Evolutionary conservation across 92 coral and sea anemone genomes (phyloP), one percentile per base, ranked within the genome.

Genomic region (Phenganax subtilis): DNA sequence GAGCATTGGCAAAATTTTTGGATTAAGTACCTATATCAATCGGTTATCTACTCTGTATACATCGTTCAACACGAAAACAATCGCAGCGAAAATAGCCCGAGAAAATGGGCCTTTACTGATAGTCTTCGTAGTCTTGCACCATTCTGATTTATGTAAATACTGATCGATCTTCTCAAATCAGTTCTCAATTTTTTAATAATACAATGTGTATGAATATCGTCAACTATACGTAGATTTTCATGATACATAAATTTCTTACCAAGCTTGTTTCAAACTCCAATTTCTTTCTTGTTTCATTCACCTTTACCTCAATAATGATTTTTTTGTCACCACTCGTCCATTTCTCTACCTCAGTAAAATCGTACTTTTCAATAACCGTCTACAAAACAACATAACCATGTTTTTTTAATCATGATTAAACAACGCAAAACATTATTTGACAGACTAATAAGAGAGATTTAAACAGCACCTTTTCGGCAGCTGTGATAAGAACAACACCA

Each of bases 261-360:
- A 79, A 64, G 44, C 60, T 30, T 79, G 83, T 79, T 55, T 79
- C 57, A 65, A 79, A 77, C 62, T 58, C 82, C 47, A 77, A 60
- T 16, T 62, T 44, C 53, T 79, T 79, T 12, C 51, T 51, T 7
- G 27, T 73, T 9, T 25, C 56, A 8, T 63, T n/a, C 31, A 69
- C 69, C n/a, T 79, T 65, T 28, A 65, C 55, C 0, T 79, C 75
- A 51, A 79, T 55, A 28, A 17, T 63, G 62, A 79, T n/a, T 52
- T 27, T 79, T 15, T 79, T 54, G n/a, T 64, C 83, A 0, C 83
- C 83, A 64, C 83, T 79, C n/a, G 83, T 15, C 83, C 83, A 79
- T 56, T 54, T 25, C 20, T 63, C 74, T 3, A 79, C 69, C 10
- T 79, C 61, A 47, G n/a, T 20, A 27, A 79, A 79, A 64, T 14